Evolutionary conservation across 1,140 invertebrate species (phyloP), one percentile per base, ranked within the genome.

Genomic region (Mylabris phalerata): DNA sequence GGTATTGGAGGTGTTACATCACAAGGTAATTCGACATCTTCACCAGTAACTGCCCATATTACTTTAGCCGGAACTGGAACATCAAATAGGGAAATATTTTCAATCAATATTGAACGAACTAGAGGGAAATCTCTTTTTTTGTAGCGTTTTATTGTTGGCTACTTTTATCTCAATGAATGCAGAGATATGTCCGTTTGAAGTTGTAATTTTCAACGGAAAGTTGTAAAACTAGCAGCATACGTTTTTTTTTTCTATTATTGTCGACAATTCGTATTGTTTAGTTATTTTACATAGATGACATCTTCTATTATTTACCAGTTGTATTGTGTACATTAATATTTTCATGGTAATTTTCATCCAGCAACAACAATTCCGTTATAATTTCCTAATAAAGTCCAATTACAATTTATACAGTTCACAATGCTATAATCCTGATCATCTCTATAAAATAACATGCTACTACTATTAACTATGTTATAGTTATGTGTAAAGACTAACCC

Each of bases 11-110:
- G 83, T 9, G 86, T 88, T 40, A 92, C 79, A 73, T 92, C 86
- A 75, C 90, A 93, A 0, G 89, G 89, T 63, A 93, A 72, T 56
- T 89, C 82, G 5, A 87, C 85, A 67, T 84, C 80, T 26, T 83
- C 84, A 13, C 88, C 88, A 48, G 85, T 78, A 24, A 84, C 80
- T 5, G 84, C 86, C 84, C 88, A 88, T 11, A 92, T 79, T 50
- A 84, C 73, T 58, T 81, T 80, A 39, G 81, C 78, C 47, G 81
- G 81, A 65, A 82, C 85, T 86, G 76, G 63, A 57, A 63, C 73
- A 45, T 47, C 7, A 9, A 13, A 47, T 10, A 11, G 19, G 11
- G 19, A 45, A 45, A 7, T 40, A 40, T 40, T 40, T 40, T 40
- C 6, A 40, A 40, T 40, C 19, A 19, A 19, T 19, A 19, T 19